Conservation (phyloP, 2,113 vertebrate species). For the Nanger granti region DNA sequence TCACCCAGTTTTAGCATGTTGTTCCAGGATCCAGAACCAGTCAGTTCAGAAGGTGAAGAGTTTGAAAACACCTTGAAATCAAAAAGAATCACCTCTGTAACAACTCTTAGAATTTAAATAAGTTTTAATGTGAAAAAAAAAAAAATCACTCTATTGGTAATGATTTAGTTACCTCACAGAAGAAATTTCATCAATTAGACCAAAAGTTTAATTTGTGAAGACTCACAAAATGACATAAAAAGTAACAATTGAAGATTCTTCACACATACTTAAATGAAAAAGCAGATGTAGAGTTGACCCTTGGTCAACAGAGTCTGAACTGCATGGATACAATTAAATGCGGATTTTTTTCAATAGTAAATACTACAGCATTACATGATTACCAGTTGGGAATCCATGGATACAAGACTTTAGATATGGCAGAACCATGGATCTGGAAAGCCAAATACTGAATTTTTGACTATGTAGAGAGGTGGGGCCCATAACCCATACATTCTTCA, state of each 20-base stretch:
- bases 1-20: slow-evolving; percentile 74
- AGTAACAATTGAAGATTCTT: slow-evolving; percentile 1
- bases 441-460: not conserved
- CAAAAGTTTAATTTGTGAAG: slow-evolving; percentile 6
- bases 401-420: not conserved
- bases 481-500: not conserved
- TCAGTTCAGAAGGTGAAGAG: slow-evolving; percentile 42
- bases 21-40: slow-evolving; percentile 23
- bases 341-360: not conserved
- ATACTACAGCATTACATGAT: not conserved
- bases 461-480: not conserved
- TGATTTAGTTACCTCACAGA: slow-evolving; percentile 15
- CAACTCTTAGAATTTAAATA: slow-evolving; percentile 32
- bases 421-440: not conserved
- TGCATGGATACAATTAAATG: not conserved
- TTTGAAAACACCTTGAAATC: slow-evolving; percentile 62
- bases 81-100: slow-evolving; percentile 48
- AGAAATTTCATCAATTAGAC: not conserved
- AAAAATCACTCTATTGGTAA: not conserved
- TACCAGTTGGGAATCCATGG: not conserved
- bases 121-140: slow-evolving; percentile 9
- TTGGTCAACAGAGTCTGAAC: not conserved
- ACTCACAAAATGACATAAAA: slow-evolving; percentile 28
- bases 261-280: not conserved
- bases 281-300: not conserved